Evolutionary conservation across 2,888 invertebrate species (phyloP), one percentile per base, ranked within the genome.

Genomic region (Nemoura dubitans): DNA sequence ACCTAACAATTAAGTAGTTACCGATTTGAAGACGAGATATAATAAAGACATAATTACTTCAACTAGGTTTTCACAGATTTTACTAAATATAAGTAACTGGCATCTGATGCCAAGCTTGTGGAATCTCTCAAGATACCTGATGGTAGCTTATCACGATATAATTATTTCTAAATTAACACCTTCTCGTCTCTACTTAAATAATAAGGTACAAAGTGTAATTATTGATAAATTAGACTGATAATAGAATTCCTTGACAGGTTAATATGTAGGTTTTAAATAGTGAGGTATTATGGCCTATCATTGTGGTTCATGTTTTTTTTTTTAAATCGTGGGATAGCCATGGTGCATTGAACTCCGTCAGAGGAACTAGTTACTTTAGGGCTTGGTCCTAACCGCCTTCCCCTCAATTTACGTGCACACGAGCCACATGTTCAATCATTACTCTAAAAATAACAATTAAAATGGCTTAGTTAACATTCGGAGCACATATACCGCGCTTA

Each of bases 151-250:
- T 59, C 59, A 59, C 59, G 59, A 59, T 16, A 59, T 21, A 59
- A 59, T 59, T 59, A 59, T 59, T 59, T 59, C 36, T 59, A 59
- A 59, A 59, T 59, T 59, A 59, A 59, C 59, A 59, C 59, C 59
- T 59, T 59, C 59, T 2, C 59, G 59, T 7, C 16, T 1, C 59
- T 59, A 59, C 59, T 59, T 10, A 59, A 59, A 59, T 59, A 59
- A 59, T 59, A 21, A 1, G 2, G 16, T 59, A 59, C 59, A 59
- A 7, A 59, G 10, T 7, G 21, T 59, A 59, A 59, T 59, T 59
- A 59, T 59, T 59, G 59, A 59, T 59, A 59, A 59, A 59, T 59
- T 59, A 59, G 59, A 59, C 59, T 59, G 59, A 59, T 59, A 59
- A 59, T 59, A 59, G 59, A 59, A 59, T 59, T 59, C 59, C 59